Conservation (phyloP, 2,113 vertebrate genomes). For the Tachycineta bicolor region DNA sequence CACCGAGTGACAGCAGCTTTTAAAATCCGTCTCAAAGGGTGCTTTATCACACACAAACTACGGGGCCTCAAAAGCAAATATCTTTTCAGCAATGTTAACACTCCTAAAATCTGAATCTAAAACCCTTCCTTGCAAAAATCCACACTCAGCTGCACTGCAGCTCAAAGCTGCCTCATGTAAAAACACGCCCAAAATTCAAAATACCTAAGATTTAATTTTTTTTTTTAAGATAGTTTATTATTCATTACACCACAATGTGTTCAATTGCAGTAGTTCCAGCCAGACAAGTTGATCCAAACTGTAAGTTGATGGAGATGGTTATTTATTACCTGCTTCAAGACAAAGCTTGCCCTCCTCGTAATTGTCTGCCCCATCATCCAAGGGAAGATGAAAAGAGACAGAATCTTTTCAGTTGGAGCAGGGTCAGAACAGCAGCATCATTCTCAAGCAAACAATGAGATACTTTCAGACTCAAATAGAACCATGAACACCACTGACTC, state of each 20-base stretch:
- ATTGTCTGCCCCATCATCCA: constrained; percentile 20
- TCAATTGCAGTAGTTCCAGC: constrained; percentile 61
- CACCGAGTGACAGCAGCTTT: constrained; percentile 26
- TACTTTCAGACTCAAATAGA: not conserved
- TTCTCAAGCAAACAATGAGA: not conserved
- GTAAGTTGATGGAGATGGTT: constrained; percentile 30
- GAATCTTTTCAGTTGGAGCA: constrained; percentile 9
- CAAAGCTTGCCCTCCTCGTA: constrained; percentile 55
- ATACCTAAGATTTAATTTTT: not conserved
- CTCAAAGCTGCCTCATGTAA: not conserved
- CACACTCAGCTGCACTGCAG: not conserved
- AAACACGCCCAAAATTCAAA: not conserved
- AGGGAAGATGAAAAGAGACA: constrained; percentile 50
- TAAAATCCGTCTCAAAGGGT: not conserved
- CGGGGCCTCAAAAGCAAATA: not conserved
- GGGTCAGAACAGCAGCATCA: not conserved
- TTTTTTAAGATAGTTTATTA: not conserved
- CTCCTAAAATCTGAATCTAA: not conserved
- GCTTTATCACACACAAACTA: not conserved
- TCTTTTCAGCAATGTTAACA: not conserved
- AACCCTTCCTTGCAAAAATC: not conserved
- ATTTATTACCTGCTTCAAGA: constrained; percentile 60
- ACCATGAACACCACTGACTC: not conserved
- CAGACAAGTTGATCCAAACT: constrained; percentile 46
- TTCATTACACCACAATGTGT: constrained; percentile 5